Conservation (phyloP, 2,888 invertebrate genomes). For the Ecliptopera silaceata region DNA sequence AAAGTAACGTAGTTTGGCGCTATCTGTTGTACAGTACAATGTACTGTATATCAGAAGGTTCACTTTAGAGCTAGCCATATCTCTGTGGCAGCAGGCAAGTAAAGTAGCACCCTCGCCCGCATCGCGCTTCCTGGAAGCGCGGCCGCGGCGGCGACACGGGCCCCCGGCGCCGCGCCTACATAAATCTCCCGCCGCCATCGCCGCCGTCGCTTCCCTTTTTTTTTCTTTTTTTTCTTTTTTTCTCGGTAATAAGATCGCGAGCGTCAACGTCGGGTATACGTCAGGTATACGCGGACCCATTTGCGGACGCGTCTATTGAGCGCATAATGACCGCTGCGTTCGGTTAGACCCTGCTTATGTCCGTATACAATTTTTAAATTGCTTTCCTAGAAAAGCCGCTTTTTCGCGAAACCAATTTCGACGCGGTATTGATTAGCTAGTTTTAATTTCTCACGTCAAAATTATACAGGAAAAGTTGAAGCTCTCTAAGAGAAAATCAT, state of each 20-base stretch:
- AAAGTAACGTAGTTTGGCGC: too few relatives aligned
- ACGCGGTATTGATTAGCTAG: not conserved
- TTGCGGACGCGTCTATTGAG: slow-evolving; percentile 52
- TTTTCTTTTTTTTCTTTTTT: slow-evolving; percentile 61
- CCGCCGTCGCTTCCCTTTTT: slow-evolving; percentile 62
- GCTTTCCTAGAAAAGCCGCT: not conserved
- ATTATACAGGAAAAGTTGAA: too few relatives aligned
- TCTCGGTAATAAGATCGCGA: slow-evolving; percentile 74
- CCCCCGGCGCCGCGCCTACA: slow-evolving; percentile 75
- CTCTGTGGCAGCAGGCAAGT: not conserved
- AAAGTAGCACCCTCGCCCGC: slow-evolving; percentile 49
- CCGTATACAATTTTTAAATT: not conserved
- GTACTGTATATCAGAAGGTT: too few relatives aligned
- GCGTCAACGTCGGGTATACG: slow-evolving; percentile 74
- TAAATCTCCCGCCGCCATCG: slow-evolving; percentile 64
- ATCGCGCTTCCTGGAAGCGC: slow-evolving; percentile 70
- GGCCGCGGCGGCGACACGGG: slow-evolving; percentile 45
- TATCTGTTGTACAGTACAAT: too few relatives aligned
- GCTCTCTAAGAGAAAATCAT: too few relatives aligned
- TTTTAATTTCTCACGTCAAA: too few relatives aligned
- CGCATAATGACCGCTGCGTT: slow-evolving; percentile 18
- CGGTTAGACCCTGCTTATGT: slow-evolving; percentile 21
- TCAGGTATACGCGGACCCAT: slow-evolving; percentile 65
- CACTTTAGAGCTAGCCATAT: not conserved
- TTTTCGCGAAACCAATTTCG: not conserved